Conservation (phyloP, 2,113 vertebrate genomes). For the Rattus rattus region DNA sequence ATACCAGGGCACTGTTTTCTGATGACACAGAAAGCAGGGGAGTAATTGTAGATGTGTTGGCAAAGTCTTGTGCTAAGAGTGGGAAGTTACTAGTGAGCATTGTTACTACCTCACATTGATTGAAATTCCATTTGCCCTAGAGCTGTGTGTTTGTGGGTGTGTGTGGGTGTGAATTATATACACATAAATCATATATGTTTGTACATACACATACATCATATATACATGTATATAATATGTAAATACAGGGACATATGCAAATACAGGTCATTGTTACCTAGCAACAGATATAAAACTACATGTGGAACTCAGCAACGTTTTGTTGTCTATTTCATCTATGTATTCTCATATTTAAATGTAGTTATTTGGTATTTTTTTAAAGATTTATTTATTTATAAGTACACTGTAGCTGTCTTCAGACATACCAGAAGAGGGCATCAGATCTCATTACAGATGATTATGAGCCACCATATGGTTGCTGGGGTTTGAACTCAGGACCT, state of each 20-base stretch:
- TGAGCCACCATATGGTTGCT: too few relatives aligned
- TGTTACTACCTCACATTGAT: background rate
- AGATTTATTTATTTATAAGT: too few relatives aligned
- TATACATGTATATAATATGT: too few relatives aligned
- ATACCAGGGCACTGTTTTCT: slow-evolving; percentile 77
- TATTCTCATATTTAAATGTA: slow-evolving; percentile 41
- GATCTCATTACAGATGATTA: too few relatives aligned
- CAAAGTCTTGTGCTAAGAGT: slow-evolving; percentile 37
- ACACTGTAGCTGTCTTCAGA: too few relatives aligned
- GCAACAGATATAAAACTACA: background rate
- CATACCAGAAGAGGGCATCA: too few relatives aligned
- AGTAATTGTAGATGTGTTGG: slow-evolving; percentile 51
- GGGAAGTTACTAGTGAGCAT: slow-evolving; percentile 22
- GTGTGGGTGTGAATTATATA: background rate
- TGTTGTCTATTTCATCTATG: background rate
- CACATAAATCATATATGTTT: too few relatives aligned
- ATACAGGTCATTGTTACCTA: background rate
- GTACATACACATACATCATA: too few relatives aligned
- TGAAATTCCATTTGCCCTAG: background rate
- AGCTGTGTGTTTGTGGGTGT: background rate
- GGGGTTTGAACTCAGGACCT: too few relatives aligned
- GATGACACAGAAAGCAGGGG: slow-evolving; percentile 70
- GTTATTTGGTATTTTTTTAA: background rate
- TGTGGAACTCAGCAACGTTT: background rate
- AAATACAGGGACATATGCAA: background rate